These are phyloP conservation scores for Premnoplex brunnescens DNA, from an alignment of 2,797 vertebrate genomes.

Conservation along the genomic window DNA sequence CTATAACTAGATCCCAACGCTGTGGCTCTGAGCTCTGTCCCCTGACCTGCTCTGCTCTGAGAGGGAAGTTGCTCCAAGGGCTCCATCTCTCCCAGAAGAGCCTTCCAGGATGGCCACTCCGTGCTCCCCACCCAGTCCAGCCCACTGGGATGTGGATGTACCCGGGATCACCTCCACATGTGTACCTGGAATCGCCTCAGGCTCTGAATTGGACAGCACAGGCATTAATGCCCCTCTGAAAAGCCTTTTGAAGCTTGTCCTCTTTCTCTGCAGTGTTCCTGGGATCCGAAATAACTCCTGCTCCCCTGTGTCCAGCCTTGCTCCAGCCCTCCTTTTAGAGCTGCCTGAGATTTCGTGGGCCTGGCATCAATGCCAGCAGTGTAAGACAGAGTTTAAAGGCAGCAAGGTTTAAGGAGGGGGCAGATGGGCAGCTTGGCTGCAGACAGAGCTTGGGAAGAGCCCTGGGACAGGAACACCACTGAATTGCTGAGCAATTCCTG, in stretches of 20 bases:
- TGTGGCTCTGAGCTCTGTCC: neutral
- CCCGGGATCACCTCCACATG: neutral
- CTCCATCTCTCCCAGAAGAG: neutral
- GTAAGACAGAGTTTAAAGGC: fast-evolving
- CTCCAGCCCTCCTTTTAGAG: neutral
- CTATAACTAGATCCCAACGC: fast-evolving
- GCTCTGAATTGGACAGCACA: fast-evolving
- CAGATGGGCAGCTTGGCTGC: neutral
- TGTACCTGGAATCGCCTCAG: neutral
- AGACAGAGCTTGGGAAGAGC: neutral
- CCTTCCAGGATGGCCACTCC: neutral
- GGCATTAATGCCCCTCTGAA: fast-evolving
- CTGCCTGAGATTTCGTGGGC: neutral
- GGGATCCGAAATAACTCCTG: neutral
- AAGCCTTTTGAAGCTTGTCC: neutral
- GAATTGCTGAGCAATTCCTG: neutral
- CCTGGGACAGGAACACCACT: fast-evolving
- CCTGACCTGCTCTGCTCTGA: fast-evolving
- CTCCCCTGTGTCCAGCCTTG: neutral
- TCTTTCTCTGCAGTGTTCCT: neutral
- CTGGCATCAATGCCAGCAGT: fast-evolving
- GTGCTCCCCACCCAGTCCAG: fast-evolving
- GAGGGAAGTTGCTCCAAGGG: neutral
- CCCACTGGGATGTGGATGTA: neutral
- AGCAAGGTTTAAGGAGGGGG: fast-evolving